Percentiles rank a stretch among this genome's conserved stretches.
Evolutionary conservation across 23 tunicate species (phyloP).

Genomic region (Trididemnum clinides): DNA sequence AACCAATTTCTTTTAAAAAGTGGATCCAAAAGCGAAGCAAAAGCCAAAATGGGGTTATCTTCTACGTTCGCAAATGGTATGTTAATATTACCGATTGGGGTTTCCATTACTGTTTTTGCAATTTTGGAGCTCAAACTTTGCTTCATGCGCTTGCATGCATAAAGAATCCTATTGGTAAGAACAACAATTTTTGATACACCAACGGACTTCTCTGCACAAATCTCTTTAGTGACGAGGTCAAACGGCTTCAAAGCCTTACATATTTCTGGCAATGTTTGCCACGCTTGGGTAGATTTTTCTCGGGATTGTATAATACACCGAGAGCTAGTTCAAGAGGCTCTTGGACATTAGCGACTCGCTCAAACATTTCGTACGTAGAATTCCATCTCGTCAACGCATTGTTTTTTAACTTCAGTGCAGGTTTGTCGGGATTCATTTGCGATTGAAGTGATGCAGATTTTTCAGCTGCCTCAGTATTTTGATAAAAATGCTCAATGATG

Average conservation of each 20-base stretch:
- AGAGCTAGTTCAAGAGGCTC: background rate
- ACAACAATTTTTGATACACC: background rate
- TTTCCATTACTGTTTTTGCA: background rate
- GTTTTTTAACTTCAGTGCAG: background rate
- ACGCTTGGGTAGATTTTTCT: background rate
- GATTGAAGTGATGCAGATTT: constrained; percentile 1
- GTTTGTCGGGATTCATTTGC: background rate
- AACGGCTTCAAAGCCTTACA: background rate
- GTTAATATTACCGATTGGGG: background rate
- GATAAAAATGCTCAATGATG: background rate
- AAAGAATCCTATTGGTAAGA: background rate
- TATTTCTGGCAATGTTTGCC: background rate
- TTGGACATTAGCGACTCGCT: background rate
- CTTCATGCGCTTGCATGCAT: background rate
- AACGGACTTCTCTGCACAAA: background rate
- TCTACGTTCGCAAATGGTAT: background rate
- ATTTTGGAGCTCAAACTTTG: background rate
- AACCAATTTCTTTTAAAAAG: background rate
- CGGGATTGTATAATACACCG: background rate
- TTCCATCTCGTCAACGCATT: background rate
- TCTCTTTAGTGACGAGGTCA: background rate
- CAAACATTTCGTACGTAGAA: background rate
- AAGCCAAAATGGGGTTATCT: background rate
- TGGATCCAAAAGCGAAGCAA: background rate
- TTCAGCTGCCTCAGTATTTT: background rate